A percentile compares a stretch with the other conserved stretches of the same genome.
phyloP scores from a whole-genome alignment of 2,888 invertebrate genomes.

The Ectobius pallidus region DNA sequence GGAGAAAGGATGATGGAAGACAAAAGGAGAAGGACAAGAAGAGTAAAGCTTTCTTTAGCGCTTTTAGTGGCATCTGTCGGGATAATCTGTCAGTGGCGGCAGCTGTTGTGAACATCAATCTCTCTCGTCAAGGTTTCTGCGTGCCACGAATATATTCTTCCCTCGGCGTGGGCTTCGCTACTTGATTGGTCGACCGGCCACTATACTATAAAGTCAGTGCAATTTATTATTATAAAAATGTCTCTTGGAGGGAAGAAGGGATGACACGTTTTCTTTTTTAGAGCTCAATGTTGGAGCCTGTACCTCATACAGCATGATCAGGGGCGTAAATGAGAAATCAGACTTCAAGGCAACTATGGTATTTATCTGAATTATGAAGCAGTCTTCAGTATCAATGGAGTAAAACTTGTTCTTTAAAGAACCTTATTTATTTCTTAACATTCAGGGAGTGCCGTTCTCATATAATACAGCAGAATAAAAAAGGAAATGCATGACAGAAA shows the following conservation, averaged over 20 bases:
- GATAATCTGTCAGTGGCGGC: slow-evolving; percentile 42
- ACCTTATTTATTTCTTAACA: no score
- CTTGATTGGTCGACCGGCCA: slow-evolving; percentile 35
- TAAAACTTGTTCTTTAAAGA: no score
- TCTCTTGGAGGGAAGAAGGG: not conserved
- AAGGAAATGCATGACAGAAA: no score
- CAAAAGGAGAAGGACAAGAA: slow-evolving; percentile 34
- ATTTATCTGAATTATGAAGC: no score
- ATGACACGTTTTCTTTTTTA: slow-evolving; percentile 10
- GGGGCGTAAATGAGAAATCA: no score
- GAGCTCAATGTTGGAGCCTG: not conserved
- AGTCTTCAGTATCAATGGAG: no score
- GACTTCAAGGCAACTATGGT: no score
- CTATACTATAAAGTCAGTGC: slow-evolving; percentile 4
- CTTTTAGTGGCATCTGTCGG: slow-evolving; percentile 39
- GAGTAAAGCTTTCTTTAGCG: slow-evolving; percentile 24
- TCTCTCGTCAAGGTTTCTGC: slow-evolving; percentile 32
- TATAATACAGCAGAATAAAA: no score
- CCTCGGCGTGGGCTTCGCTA: slow-evolving; percentile 29
- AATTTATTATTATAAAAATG: not conserved
- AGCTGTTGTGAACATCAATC: slow-evolving; percentile 40
- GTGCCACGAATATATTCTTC: slow-evolving; percentile 40
- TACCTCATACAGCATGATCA: no score
- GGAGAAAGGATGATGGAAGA: slow-evolving; percentile 31
- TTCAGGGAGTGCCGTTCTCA: no score